Conservation (phyloP, 2,113 vertebrate genomes). For the Felis chaus region DNA sequence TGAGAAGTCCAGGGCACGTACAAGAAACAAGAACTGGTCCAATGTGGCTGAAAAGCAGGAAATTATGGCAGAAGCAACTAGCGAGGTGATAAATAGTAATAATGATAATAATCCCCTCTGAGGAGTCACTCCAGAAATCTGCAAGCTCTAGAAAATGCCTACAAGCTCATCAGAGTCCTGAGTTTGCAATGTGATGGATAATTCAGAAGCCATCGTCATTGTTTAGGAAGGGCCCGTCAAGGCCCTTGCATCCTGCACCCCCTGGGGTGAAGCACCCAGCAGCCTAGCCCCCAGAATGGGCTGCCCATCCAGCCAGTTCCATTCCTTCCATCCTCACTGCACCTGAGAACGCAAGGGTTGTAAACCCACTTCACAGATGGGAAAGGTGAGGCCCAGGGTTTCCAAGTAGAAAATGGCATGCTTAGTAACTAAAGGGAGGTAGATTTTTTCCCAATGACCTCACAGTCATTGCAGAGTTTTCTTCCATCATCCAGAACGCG, state of each 20-base stretch:
- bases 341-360: neutral
- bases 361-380: neutral
- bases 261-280: neutral
- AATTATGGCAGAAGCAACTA: neutral
- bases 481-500: neutral
- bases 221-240: rapidly evolving
- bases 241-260: neutral
- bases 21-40: neutral
- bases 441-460: neutral
- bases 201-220: neutral
- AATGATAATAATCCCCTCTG: neutral
- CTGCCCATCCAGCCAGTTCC: neutral
- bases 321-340: too few species aligned
- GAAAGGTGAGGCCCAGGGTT: neutral
- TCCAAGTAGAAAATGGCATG: neutral
- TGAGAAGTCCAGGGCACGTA: neutral
- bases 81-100: neutral
- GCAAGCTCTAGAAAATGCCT: neutral
- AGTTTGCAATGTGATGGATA: neutral
- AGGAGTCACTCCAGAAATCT: neutral
- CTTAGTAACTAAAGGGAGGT: neutral
- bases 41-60: neutral
- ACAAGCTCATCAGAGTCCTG: neutral
- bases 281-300: rapidly evolving
- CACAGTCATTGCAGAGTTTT: neutral